Base-by-base conservation (phyloP, 1,140 invertebrate species). In the Apis laboriosa region DNA sequence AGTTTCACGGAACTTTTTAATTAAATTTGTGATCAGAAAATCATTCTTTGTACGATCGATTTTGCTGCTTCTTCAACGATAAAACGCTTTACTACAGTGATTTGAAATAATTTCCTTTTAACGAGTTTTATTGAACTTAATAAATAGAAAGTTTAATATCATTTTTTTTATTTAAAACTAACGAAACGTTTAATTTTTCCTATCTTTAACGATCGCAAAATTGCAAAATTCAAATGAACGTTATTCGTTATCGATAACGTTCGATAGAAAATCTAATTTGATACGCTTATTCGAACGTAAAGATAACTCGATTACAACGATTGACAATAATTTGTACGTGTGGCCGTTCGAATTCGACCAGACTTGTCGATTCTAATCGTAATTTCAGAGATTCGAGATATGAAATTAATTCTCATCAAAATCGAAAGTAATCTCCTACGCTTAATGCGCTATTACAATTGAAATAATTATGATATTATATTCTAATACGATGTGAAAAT, bases 381-480 rank as follows among this genome's bases (percentile, higher is more conserved):
- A n/a, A 78, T 75, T 53, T 28, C 34, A 43, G 70, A 84, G 82
- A 58, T 68, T 75, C 55, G 34, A 34, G 28, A 9, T 67, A 55
- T 66, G 56, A 76, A 76, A 81, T 60, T 84, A 81, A 81, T 84
- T 58, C 73, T 55, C n/a, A 0, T 43, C 9, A 80, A 64, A 72
- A 84, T 80, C 58, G 24, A 24, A 66, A 11, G 56, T 76, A 76
- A 84, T 67, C 56, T 80, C 15, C n/a, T 53, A 21, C n/a, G 24
- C 24, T 80, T 55, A 79, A 84, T 55, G 53, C 24, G 21, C 71
- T 9, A 73, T 71, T 71, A 58, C 49, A 28, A 78, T 83, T 53
- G 70, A 73, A 84, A 60, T 68, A 60, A 55, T 51, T 34, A 49
- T 66, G 11, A 34, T 64, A 5, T 8, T 28, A 53, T 11, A 43